Percentiles rank a stretch among this genome's conserved stretches.
Conservation (phyloP, 2,888 invertebrate species). For the Galeruca laticollis region DNA sequence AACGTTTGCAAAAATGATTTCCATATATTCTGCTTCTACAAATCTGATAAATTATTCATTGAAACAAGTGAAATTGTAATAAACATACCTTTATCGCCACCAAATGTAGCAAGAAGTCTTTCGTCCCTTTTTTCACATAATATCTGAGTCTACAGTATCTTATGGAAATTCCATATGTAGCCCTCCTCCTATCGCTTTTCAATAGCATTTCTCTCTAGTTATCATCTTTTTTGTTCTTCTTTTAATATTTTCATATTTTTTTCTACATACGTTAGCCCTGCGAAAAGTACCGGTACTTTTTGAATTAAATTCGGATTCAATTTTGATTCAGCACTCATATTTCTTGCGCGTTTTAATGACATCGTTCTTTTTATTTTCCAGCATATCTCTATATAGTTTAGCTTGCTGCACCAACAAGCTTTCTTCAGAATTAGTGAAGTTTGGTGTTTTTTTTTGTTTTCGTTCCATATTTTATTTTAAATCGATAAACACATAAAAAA, state of each 20-base stretch:
- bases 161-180: constrained; percentile 11
- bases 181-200: constrained; percentile 8
- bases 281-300: constrained; percentile 7
- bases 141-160: no score
- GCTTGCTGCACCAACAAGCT: no score
- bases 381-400: no score
- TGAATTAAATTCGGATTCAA: no score
- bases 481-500: no score
- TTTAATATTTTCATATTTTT: constrained; percentile 7
- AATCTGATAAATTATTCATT: no score
- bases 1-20: constrained; percentile 7
- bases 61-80: no score
- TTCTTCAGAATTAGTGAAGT: no score
- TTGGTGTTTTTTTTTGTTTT: no score
- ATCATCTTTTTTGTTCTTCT: constrained; percentile 4
- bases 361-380: constrained; percentile 6
- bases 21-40: constrained; percentile 15
- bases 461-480: no score
- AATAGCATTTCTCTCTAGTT: constrained; percentile 11
- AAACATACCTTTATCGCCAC: constrained; percentile 14
- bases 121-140: constrained; percentile 9
- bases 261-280: neutral
- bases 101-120: constrained; percentile 4
- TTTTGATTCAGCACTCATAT: no score
- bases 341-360: neutral